Base-by-base conservation (phyloP, 2,888 invertebrate species). In the Hydraecia micacea region DNA sequence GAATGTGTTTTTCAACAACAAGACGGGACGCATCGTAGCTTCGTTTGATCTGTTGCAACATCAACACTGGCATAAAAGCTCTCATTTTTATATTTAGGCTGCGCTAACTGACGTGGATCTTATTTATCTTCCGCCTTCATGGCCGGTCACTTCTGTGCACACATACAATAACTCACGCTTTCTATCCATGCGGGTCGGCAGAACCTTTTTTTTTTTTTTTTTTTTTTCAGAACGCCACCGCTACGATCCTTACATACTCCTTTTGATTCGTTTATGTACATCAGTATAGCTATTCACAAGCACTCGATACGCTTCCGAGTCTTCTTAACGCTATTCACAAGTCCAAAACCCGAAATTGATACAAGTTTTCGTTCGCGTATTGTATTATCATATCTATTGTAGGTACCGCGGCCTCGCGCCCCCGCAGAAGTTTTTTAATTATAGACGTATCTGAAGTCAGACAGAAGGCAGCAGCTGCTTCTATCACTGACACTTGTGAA, bases 361-460 rank as follows among this genome's bases (percentile, higher is more conserved):
- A 42, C 36, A 58, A 68, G 65, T 65, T 79, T 1, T 18, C 4
- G n/a, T 15, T 15, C 62, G 18, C 36, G 63, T 67, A 55, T 68
- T 58, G 39, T 63, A 58, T 63, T 74, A 68, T 25, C 13, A 60
- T 46, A 66, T 73, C 15, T 49, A 70, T 71, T 55, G 32, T n/a
- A n/a, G n/a, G 32, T 36, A 63, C 15, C 55, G 39, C 36, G 7
- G 8, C 7, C 13, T 63, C 32, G 36, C 46, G 63, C 32, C 36
- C 32, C 42, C 42, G 15, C 9, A 18, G 25, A 81, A 81, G 67
- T 81, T 81, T 76, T 81, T 32, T 82, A 82, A 81, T 81, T 71
- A 76, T 15, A 71, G 36, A 21, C 52, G 76, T 46, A 46, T 70
- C 76, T 60, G 60, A 18, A 58, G 52, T 42, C 52, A 28, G 46